Conservation (phyloP, 2,113 vertebrate species). For the Rissa tridactyla region DNA sequence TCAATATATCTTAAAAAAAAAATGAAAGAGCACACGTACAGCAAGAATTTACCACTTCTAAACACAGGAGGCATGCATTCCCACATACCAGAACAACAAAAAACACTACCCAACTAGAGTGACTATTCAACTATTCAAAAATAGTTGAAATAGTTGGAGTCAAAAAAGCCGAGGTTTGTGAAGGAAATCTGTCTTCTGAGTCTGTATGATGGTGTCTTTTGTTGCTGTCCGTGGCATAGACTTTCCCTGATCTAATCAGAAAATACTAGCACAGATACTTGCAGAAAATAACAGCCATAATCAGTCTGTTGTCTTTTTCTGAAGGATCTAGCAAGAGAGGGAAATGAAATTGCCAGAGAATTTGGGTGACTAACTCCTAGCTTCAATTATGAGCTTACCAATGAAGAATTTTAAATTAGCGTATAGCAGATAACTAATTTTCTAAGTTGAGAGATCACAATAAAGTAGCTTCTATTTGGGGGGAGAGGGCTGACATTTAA, state of each 20-base stretch:
- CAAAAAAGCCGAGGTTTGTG: background rate
- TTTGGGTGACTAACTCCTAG: background rate
- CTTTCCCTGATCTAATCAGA: background rate
- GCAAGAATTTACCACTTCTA: background rate
- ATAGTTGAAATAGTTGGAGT: background rate
- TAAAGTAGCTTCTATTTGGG: background rate
- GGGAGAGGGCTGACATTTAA: background rate
- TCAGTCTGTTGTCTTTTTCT: background rate
- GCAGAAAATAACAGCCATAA: background rate
- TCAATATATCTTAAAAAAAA: background rate
- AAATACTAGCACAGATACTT: background rate
- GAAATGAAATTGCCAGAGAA: background rate
- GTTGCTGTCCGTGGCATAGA: background rate
- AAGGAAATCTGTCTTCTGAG: background rate
- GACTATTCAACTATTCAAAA: background rate
- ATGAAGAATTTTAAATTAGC: background rate
- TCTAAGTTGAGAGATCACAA: background rate
- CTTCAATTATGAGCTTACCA: background rate
- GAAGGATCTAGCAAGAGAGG: background rate
- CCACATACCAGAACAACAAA: background rate
- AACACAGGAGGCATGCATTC: background rate
- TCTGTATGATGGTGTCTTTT: background rate
- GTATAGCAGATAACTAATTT: background rate
- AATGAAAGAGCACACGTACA: rapidly evolving
- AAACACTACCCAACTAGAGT: background rate